Base-by-base conservation (phyloP, 2,888 invertebrate species). In the Napeogenes sylphis region DNA sequence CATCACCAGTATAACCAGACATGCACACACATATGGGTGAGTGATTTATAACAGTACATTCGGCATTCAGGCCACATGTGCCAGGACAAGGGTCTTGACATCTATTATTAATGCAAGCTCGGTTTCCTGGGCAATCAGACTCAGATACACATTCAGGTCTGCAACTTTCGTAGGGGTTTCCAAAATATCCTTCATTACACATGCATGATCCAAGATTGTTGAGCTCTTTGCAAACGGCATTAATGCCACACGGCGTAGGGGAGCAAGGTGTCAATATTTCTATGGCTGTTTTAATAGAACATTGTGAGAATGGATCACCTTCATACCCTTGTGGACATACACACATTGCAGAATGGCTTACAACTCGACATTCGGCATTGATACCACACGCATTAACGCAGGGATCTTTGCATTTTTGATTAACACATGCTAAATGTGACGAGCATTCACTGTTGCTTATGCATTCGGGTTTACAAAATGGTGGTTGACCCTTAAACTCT, bases 381-480 rank as follows among this genome's bases (percentile, higher is more conserved):
- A 84, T 79, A 47, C 95, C 95, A 78, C 96, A 96, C 4, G 94
- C 92, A 64, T 93, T 92, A 57, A 92, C 90, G 75, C 96, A 95
- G 6, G 95, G 95, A 78, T 94, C 94, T 79, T 91, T 92, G 79
- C 96, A 96, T 87, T 94, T 94, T 73, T 93, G 92, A 75, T 93
- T 93, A 4, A 94, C 90, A 77, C 96, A 96, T 62, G 95, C 94
- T 70, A 94, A 86, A 69, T 93, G 92, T 71, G 91, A 91, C 3
- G 92, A 79, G 75, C 96, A 96, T 83, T 96, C 96, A 60, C 93
- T 93, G 75, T 95, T 95, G 70, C 94, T 93, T 47, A 94, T 90
- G 82, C 96, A 97, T 85, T 96, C 96, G 1, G 95, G 95, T 69
- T 93, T 92, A 74, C 96, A 96, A 73, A 94, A 94, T 1, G 95